phyloP scores from a whole-genome alignment of 2,113 vertebrate species.

The Calyptommatus sinebrachiatus region DNA sequence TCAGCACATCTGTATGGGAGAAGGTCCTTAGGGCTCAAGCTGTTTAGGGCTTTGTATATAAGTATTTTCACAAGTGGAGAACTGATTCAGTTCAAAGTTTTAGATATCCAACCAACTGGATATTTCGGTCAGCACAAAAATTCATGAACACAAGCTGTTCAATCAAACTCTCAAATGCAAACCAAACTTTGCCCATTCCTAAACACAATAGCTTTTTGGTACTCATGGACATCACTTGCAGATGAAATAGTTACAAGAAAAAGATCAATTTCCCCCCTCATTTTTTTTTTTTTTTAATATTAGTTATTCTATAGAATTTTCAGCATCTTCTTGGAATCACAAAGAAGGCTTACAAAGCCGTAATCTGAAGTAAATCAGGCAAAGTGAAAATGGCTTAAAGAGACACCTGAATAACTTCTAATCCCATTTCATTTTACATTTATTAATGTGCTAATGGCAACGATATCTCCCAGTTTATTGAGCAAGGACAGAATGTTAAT shows the following conservation, averaged over 20 bases:
- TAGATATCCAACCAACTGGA: too few relatives aligned
- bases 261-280: background rate
- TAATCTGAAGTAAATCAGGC: background rate
- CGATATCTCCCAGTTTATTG: conserved; percentile 18
- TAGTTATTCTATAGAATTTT: background rate
- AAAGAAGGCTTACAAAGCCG: background rate
- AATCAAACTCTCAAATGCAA: too few relatives aligned
- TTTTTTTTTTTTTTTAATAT: background rate
- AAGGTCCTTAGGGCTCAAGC: too few relatives aligned
- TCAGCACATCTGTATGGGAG: too few relatives aligned
- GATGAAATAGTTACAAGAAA: background rate
- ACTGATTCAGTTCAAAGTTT: too few relatives aligned
- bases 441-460: conserved; percentile 34
- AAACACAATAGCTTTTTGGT: background rate
- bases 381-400: background rate
- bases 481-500: conserved; percentile 42
- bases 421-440: conserved; percentile 29
- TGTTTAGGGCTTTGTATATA: too few relatives aligned
- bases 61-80: too few relatives aligned
- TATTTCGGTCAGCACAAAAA: too few relatives aligned
- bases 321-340: conserved; percentile 14
- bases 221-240: background rate
- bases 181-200: too few relatives aligned
- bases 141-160: too few relatives aligned
- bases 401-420: conserved; percentile 11